These are phyloP conservation scores for Oryzaephilus surinamensis DNA, from an alignment of 1,140 invertebrate genomes.

Conservation along the genomic window DNA sequence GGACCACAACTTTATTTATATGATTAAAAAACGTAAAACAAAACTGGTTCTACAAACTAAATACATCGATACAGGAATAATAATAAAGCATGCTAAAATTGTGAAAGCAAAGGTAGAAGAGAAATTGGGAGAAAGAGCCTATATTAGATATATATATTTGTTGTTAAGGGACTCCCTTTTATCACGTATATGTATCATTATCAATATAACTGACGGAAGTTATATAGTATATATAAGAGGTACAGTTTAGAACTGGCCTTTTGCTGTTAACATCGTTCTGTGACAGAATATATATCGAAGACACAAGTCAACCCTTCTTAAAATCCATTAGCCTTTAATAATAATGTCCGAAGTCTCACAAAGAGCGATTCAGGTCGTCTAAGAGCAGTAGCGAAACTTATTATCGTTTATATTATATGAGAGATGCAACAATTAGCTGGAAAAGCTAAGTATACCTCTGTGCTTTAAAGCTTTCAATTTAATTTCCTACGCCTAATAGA, in stretches of 20 bases:
- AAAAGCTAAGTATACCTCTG: conserved; percentile 34
- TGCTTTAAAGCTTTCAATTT: conserved; percentile 32
- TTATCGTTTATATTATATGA: conserved; percentile 29
- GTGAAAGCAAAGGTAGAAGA: too few relatives aligned
- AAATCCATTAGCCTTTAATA: conserved; percentile 37
- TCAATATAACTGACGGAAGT: conserved; percentile 11
- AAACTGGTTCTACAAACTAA: too few relatives aligned
- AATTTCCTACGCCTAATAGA: too few relatives aligned
- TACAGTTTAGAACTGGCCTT: conserved; percentile 11
- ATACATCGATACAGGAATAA: too few relatives aligned
- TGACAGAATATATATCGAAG: conserved; percentile 13
- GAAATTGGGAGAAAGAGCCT: too few relatives aligned
- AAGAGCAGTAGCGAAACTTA: conserved; percentile 34
- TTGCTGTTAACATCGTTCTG: conserved; percentile 12
- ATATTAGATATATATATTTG: too few relatives aligned
- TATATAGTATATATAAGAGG: too few relatives aligned
- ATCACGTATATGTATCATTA: conserved; percentile 5
- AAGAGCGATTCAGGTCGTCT: conserved; percentile 33
- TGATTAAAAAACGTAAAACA: too few relatives aligned
- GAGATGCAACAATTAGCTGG: conserved; percentile 35
- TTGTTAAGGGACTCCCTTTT: conserved; percentile 9
- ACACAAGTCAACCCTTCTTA: conserved; percentile 33
- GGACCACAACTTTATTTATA: too few relatives aligned
- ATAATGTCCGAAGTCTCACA: conserved; percentile 37
- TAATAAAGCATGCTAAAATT: too few relatives aligned